Percentiles rank a stretch among this genome's conserved stretches.
Evolutionary conservation across 1,140 invertebrate species (phyloP).

Genomic region (Temnothorax nylanderi): DNA sequence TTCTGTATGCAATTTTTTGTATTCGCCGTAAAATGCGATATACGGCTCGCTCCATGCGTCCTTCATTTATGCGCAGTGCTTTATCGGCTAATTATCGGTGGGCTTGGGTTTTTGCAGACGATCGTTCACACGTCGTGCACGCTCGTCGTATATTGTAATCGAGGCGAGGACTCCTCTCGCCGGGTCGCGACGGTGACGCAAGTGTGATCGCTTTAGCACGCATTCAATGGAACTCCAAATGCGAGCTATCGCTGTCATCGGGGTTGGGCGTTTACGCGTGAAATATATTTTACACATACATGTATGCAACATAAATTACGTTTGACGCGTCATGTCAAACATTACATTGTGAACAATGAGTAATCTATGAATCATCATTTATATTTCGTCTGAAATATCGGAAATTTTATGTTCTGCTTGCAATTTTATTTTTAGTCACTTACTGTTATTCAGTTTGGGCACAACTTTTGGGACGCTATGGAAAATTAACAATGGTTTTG

Average conservation of each 20-base stretch:
- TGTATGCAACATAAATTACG: no score
- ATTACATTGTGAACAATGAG: no score
- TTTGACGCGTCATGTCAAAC: no score
- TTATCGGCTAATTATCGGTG: no score
- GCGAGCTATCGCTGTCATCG: not conserved
- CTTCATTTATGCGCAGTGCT: not conserved
- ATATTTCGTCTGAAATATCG: no score
- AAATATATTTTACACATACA: no score
- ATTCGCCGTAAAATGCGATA: not conserved
- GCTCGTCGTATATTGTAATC: not conserved
- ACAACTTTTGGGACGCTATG: no score
- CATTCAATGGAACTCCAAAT: not conserved
- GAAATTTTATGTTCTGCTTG: no score
- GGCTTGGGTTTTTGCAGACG: not conserved
- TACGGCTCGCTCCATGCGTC: not conserved
- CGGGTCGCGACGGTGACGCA: conserved; percentile 12
- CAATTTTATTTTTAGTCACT: no score
- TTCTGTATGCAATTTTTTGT: not conserved
- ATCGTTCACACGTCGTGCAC: not conserved
- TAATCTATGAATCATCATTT: no score
- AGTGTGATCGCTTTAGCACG: not conserved
- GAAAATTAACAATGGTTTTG: no score
- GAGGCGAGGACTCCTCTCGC: not conserved
- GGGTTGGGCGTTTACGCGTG: not conserved
- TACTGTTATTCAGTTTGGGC: no score